These are phyloP conservation scores for Ophion obscuratus DNA, from an alignment of 2,888 invertebrate species.

Conservation along the genomic window DNA sequence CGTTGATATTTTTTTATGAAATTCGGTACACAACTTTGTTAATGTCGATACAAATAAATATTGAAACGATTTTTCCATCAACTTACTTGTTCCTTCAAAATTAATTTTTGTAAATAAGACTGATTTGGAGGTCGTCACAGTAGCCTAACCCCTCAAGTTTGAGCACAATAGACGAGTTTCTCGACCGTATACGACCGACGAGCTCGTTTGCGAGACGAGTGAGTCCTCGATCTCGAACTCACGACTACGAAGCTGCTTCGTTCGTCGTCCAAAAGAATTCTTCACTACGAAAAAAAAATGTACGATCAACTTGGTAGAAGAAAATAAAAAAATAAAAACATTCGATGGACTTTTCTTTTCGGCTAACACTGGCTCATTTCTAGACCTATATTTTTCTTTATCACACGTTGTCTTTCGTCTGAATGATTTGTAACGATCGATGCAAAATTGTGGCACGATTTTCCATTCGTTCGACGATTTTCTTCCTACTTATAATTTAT, in stretches of 20 bases:
- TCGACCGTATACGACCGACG: conserved; percentile 2
- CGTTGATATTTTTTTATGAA: no score
- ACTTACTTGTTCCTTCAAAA: no score
- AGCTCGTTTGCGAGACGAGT: conserved; percentile 36
- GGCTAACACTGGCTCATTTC: conserved; percentile 31
- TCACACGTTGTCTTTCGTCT: conserved; percentile 67
- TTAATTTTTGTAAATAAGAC: no score
- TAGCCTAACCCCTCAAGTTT: conserved; percentile 1
- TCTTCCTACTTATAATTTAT: background rate
- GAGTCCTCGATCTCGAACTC: conserved; percentile 4
- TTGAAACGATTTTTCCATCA: no score
- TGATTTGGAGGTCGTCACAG: no score
- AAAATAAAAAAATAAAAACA: conserved; percentile 2
- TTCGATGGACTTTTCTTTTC: background rate
- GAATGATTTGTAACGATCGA: conserved; percentile 51
- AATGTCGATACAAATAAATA: no score
- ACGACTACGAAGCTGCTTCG: background rate
- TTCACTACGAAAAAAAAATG: background rate
- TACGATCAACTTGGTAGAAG: conserved; percentile 14
- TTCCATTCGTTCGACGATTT: background rate
- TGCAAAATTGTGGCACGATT: background rate
- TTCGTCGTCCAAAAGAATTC: background rate
- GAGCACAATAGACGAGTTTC: conserved; percentile 41
- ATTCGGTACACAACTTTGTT: no score
- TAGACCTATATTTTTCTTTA: conserved; percentile 52